Base-by-base conservation (phyloP, 2,797 vertebrate species). In the Phaenicophaeus curvirostris region DNA sequence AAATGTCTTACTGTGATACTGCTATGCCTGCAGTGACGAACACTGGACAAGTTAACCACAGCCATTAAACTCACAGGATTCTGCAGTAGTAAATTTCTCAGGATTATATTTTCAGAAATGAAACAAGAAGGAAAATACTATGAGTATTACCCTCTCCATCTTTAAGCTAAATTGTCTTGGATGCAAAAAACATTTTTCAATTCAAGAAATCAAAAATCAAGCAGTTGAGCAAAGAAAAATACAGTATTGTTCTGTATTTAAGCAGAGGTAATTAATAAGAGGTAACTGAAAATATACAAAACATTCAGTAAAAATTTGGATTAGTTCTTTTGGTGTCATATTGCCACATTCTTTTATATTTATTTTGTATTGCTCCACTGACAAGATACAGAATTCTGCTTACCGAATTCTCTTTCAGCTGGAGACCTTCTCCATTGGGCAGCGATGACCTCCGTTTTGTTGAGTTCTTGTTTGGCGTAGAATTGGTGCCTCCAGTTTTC, bases 341-440 rank as follows among this genome's bases (percentile, higher is more conserved):
- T 31, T 76, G 63, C 37, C 54, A 59, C 30, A 75, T 55, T 3
- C 46, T 66, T 81, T 76, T 59, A 27, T 13, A 42, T 58, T 87
- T 86, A 53, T 62, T 92, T 62, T 55, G 28, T 69, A 63, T 27
- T n/a, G 75, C 53, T 93, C 8, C 37, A 50, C 31, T n/a, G 69
- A 79, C 11, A 59, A 55, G 57, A 81, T 19, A 35, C 1, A 33
- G 23, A 76, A 69, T 10, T 13, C 42, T 48, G 96, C 98, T 98
- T 97, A 99, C 99, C 68, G 95, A 87, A 85, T 96, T 98, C 30
- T 99, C 99, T 95, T 97, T 98, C 65, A 98, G 92, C 33, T 98
- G 98, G 74, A 99, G 93, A 23, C 98, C 98, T 95, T 99, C 99
- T 92, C 99, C 98, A 3, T 99, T 99, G 67, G 99, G 99, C 77